A percentile compares a stretch with the other conserved stretches of the same genome.
Evolutionary conservation across 35 echinoderm and acorn worm genomes (phyloP).

Genomic region (Apostichopus parvimensis): DNA sequence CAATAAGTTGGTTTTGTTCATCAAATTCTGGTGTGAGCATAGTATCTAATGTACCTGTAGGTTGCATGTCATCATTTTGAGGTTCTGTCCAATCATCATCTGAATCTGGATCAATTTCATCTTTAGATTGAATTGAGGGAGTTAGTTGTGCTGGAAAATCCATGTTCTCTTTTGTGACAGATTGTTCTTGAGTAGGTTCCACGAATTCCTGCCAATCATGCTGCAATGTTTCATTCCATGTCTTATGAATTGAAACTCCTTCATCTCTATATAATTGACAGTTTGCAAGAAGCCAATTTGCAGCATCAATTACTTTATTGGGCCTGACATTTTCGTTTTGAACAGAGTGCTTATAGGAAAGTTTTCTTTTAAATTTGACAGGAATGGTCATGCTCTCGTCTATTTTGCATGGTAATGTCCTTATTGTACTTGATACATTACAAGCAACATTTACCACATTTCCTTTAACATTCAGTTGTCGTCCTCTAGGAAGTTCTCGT

Average conservation of each 20-base stretch:
- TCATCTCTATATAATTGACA: conserved; percentile 55
- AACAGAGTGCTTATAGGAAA: too few relatives aligned
- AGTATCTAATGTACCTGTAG: conserved; percentile 52
- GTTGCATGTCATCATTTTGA: conserved; percentile 10
- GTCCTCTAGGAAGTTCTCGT: conserved; percentile 59
- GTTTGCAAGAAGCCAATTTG: conserved; percentile 53
- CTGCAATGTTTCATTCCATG: background rate
- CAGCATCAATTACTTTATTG: conserved; percentile 49
- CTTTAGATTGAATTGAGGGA: background rate
- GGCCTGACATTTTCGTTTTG: background rate
- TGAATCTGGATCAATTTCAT: background rate
- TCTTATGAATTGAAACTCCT: background rate
- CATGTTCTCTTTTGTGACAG: background rate
- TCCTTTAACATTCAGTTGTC: conserved; percentile 51
- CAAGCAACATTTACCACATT: conserved; percentile 58
- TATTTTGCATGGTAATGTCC: conserved; percentile 20
- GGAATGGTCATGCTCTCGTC: background rate
- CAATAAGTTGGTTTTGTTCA: conserved; percentile 28
- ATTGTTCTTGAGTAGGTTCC: background rate
- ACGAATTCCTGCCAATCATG: conserved; percentile 50
- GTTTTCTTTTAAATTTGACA: too few relatives aligned
- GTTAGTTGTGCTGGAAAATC: background rate
- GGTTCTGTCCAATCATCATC: conserved; percentile 64
- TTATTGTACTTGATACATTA: conserved; percentile 45
- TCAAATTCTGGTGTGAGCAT: conserved; percentile 49